A percentile compares a stretch with the other conserved stretches of the same genome.
phyloP scores from a whole-genome alignment of 2,797 vertebrate genomes.

The Sebastes steindachneri region DNA sequence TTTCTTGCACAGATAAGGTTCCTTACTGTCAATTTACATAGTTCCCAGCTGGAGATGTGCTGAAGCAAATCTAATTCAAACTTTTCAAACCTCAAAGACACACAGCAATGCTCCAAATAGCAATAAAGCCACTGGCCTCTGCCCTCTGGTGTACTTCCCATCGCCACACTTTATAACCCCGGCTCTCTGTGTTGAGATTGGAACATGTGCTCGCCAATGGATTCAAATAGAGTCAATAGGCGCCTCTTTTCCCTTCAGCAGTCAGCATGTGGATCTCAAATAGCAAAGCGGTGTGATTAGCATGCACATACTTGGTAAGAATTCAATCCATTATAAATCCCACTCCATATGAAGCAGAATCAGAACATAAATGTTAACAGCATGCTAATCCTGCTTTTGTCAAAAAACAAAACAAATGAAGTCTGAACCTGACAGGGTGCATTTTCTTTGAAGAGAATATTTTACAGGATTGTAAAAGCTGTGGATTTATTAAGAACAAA shows the following conservation, averaged over 20 bases:
- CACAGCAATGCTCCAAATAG: constrained; percentile 70
- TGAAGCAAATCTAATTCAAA: constrained; percentile 79
- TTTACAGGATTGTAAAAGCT: constrained; percentile 50
- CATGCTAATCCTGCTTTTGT: constrained; percentile 63
- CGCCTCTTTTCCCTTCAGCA: constrained; percentile 71
- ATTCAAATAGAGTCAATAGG: constrained; percentile 79
- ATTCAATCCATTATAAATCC: constrained; percentile 72
- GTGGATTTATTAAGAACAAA: constrained; percentile 71
- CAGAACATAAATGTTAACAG: constrained; percentile 72
- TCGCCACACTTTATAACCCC: constrained; percentile 68
- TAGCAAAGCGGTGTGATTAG: constrained; percentile 66
- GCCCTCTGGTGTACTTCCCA: constrained; percentile 68
- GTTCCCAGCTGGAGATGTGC: constrained; percentile 78
- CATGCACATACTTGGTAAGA: constrained; percentile 70
- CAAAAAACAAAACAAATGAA: constrained; percentile 58
- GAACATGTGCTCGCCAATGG: constrained; percentile 76
- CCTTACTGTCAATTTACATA: constrained; percentile 75
- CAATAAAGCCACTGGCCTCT: constrained; percentile 74
- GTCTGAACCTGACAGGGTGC: constrained; percentile 36
- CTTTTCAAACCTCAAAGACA: constrained; percentile 73
- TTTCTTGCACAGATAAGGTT: constrained; percentile 64
- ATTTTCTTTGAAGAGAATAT: constrained; percentile 49
- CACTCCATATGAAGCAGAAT: constrained; percentile 67
- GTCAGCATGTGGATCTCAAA: constrained; percentile 73
- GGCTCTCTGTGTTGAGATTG: constrained; percentile 56